phyloP scores from a whole-genome alignment of 2,797 vertebrate genomes.

The Ctenochaetus hawaiiensis region DNA sequence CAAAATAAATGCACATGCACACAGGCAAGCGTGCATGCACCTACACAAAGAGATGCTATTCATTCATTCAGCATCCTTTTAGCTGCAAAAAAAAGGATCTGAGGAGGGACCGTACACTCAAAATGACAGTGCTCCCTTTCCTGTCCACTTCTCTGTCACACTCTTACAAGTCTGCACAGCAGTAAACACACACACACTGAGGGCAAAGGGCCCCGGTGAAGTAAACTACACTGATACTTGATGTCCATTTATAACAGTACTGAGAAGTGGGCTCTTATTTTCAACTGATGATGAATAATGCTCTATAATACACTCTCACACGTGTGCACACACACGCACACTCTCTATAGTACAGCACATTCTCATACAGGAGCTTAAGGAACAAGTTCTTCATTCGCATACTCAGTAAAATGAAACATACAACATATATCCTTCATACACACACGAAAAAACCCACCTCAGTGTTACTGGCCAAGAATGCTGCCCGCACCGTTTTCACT shows the following conservation, averaged over 20 bases:
- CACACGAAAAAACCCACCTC: conserved; percentile 42
- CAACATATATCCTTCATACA: conserved; percentile 42
- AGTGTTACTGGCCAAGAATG: conserved; percentile 12
- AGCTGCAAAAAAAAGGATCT: conserved; percentile 55
- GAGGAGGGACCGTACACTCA: conserved; percentile 66
- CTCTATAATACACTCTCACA: conserved; percentile 6
- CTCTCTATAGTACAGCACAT: conserved; percentile 24
- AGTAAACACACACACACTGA: conserved; percentile 28
- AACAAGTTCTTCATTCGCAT: conserved; percentile 55
- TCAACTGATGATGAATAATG: conserved; percentile 54
- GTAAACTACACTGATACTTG: conserved; percentile 43
- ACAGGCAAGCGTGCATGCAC: conserved; percentile 40
- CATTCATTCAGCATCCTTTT: conserved; percentile 72
- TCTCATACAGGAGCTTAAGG: conserved; percentile 56
- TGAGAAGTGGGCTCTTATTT: conserved; percentile 38
- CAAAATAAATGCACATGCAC: conserved; percentile 55
- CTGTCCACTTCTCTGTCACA: conserved; percentile 71
- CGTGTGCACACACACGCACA: conserved; percentile 38
- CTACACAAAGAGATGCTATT: conserved; percentile 70
- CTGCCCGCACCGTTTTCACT: conserved; percentile 46
- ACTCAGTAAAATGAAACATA: conserved; percentile 46
- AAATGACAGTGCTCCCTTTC: conserved; percentile 68
- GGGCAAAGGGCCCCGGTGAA: conserved; percentile 36
- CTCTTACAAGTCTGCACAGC: conserved; percentile 31
- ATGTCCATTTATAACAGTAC: conserved; percentile 22